Evolutionary conservation across 2,113 vertebrate species (phyloP), one percentile per base, ranked within the genome.

Genomic region (Prinia subflava): DNA sequence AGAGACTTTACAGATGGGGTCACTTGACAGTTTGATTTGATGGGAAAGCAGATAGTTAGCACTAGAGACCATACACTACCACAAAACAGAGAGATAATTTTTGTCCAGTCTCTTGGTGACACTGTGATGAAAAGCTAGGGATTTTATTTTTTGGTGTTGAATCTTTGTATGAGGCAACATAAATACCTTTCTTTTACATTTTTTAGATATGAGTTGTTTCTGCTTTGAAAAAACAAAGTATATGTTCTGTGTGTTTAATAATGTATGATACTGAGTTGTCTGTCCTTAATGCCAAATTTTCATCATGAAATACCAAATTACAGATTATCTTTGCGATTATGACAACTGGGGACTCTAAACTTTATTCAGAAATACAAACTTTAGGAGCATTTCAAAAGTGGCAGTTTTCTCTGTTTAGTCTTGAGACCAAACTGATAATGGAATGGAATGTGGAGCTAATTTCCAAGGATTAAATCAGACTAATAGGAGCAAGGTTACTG

Each of bases 1-100:
- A 87, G 21, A 31, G 64, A 60, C 19, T 91, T 80, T 33, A 46
- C 9, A 55, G 46, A 14, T 35, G 20, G 28, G 71, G 15, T 68
- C 30, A 53, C 44, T 60, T 94, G 37, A n/a, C 37, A 33, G 23
- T 63, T 87, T 56, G 20, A 30, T 94, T 70, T 83, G 30, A 56
- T 1, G 6, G 27, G 55, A 59, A 80, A 77, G 42, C 27, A 55
- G 6, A 41, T 1, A 3, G 22, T 42, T 63, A n/a, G 22, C 25
- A 30, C 30, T 24, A 35, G 46, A 82, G 22, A 64, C 8, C 3
- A 16, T 24, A 46, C 0, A 0, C 46, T 90, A 10, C 19, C 15
- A 6, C 0, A 0, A 70, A 93, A 69, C 13, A 64, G 44, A 33
- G 11, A 18, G 19, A 4, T 39, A 21, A 11, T 68, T 83, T 90